Conservation (phyloP, 2,113 vertebrate genomes). For the Lagopus leucura region DNA sequence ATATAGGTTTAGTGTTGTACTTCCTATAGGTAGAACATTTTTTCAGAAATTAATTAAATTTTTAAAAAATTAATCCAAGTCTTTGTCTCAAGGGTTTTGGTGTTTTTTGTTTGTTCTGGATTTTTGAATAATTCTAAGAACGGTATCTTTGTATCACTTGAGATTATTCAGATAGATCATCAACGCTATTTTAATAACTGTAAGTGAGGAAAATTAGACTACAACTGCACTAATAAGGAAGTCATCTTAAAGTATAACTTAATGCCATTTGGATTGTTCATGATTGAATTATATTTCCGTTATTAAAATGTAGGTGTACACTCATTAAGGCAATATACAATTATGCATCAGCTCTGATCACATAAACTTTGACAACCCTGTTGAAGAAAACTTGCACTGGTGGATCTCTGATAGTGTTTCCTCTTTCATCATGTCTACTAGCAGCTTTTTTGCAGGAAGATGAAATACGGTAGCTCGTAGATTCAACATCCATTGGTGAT, state of each 20-base stretch:
- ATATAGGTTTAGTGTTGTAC: neutral
- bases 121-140: constrained; percentile 9
- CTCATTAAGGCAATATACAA: neutral
- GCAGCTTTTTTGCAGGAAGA: neutral
- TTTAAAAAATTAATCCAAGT: neutral
- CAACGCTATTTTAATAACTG: constrained; percentile 25
- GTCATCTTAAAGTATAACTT: constrained; percentile 15
- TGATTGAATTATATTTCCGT: constrained; percentile 37
- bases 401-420: neutral
- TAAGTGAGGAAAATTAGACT: constrained; percentile 29
- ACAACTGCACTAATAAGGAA: constrained; percentile 34
- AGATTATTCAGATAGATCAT: constrained; percentile 11
- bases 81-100: neutral
- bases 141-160: neutral
- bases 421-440: neutral
- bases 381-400: neutral
- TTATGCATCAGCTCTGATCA: neutral
- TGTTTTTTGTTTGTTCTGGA: neutral
- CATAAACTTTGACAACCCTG: neutral
- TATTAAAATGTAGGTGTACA: constrained; percentile 41
- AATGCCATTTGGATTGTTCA: constrained; percentile 38
- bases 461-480: neutral
- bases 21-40: neutral
- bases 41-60: neutral
- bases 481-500: neutral